These are phyloP conservation scores for Phrynocephalus guinanensis DNA, from an alignment of 2,797 vertebrate genomes.

Conservation along the genomic window DNA sequence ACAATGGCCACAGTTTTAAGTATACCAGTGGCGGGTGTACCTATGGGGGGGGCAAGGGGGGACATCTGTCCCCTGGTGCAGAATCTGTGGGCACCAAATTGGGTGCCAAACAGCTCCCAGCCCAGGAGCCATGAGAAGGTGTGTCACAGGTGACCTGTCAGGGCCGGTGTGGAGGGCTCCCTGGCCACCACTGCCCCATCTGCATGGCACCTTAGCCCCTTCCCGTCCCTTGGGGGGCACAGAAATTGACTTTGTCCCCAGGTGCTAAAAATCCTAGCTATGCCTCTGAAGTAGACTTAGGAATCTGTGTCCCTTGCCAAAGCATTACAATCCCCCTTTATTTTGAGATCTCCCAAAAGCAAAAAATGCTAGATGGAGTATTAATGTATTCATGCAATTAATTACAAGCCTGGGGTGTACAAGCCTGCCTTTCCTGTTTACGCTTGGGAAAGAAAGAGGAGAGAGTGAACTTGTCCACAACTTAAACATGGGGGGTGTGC, in stretches of 20 bases:
- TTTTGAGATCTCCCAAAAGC: conserved; percentile 54
- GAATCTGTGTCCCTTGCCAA: neutral
- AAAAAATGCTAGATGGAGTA: conserved; percentile 60
- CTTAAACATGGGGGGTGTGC: conserved; percentile 50
- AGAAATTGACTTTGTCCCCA: too few species aligned
- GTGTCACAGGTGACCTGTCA: too few species aligned
- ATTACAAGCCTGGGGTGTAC: conserved; percentile 38
- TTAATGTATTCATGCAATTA: conserved; percentile 65
- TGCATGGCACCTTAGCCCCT: too few species aligned
- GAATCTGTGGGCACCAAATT: too few species aligned
- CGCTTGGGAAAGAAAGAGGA: neutral
- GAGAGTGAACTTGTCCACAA: conserved; percentile 38
- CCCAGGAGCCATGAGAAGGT: too few species aligned
- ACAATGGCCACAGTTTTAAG: neutral
- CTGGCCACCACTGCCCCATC: too few species aligned
- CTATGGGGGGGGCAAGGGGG: too few species aligned
- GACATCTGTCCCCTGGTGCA: too few species aligned
- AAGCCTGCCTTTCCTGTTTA: conserved; percentile 62
- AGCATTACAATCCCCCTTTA: neutral
- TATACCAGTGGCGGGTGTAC: neutral
- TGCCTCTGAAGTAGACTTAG: neutral
- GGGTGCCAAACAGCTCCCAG: too few species aligned
- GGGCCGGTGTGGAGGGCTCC: too few species aligned
- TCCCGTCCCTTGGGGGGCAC: too few species aligned
- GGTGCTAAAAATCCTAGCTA: too few species aligned